Percentiles rank a stretch among this genome's conserved stretches.
phyloP scores from a whole-genome alignment of 2,113 vertebrate species.

The Dicerorhinus sumatrensis region DNA sequence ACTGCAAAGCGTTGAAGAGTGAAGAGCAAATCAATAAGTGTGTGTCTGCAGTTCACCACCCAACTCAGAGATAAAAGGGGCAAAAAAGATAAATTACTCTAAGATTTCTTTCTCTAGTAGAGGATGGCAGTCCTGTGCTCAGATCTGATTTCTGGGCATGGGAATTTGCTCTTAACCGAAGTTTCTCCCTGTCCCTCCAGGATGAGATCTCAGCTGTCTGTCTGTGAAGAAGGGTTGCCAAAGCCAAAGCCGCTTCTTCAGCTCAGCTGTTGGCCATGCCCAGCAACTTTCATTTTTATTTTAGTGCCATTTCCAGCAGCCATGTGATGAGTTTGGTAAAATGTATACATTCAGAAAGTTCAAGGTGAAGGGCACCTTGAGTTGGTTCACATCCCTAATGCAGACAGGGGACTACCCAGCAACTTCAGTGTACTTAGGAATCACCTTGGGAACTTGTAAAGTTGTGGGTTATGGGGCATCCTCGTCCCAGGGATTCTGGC shows the following conservation, averaged over 20 bases:
- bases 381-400: background rate
- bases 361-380: background rate
- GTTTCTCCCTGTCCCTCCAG: background rate
- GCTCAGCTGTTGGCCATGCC: background rate
- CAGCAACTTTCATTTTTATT: background rate
- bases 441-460: background rate
- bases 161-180: background rate
- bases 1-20: background rate
- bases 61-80: background rate
- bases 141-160: background rate
- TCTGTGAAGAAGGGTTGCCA: background rate
- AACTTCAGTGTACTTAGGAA: background rate
- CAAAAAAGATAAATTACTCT: background rate
- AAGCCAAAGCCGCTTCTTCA: background rate
- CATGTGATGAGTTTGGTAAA: background rate
- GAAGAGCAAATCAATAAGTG: background rate
- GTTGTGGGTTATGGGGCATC: background rate
- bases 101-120: background rate
- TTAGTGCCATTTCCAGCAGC: background rate
- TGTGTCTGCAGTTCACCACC: background rate
- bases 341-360: background rate
- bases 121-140: background rate
- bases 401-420: fast-evolving
- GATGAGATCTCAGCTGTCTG: background rate
- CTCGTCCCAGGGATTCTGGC: fast-evolving